Percentiles rank a stretch among this genome's conserved stretches.
Evolutionary conservation across 2,797 vertebrate species (phyloP).

Genomic region (Phyllotis vaccarum): DNA sequence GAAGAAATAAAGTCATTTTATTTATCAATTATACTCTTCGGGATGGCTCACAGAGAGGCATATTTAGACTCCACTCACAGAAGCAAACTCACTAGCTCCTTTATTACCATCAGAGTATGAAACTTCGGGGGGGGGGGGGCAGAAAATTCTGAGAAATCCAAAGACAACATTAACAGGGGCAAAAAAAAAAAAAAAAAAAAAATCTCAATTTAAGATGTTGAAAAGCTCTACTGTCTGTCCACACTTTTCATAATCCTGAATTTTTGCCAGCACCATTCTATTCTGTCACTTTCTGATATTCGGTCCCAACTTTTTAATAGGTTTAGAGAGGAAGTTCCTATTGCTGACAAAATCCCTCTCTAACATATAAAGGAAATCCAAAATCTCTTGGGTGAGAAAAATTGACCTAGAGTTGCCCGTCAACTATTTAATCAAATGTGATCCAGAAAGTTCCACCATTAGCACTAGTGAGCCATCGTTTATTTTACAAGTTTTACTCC

Average conservation of each 20-base stretch:
- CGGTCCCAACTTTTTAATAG: slow-evolving; percentile 43
- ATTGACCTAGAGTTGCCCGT: not conserved
- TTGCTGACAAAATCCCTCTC: slow-evolving; percentile 43
- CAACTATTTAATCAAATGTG: slow-evolving; percentile 29
- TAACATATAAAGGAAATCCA: not conserved
- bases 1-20: not conserved
- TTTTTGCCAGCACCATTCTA: not conserved
- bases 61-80: not conserved
- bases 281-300: slow-evolving; percentile 43
- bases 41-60: not conserved
- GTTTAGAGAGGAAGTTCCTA: slow-evolving; percentile 60
- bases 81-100: not conserved
- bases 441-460: not conserved
- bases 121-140: not conserved
- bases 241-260: not conserved
- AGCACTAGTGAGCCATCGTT: not conserved
- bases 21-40: not conserved
- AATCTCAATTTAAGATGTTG: slow-evolving; percentile 5
- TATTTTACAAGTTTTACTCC: not conserved
- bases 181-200: too few species aligned
- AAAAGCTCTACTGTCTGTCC: not conserved
- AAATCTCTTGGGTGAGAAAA: slow-evolving; percentile 6
- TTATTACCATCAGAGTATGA: not conserved
- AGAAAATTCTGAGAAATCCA: slow-evolving; percentile 18
- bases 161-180: not conserved